Conservation (phyloP, 35 echinoderm and acorn worm species). For the Apostichopus californicus region DNA sequence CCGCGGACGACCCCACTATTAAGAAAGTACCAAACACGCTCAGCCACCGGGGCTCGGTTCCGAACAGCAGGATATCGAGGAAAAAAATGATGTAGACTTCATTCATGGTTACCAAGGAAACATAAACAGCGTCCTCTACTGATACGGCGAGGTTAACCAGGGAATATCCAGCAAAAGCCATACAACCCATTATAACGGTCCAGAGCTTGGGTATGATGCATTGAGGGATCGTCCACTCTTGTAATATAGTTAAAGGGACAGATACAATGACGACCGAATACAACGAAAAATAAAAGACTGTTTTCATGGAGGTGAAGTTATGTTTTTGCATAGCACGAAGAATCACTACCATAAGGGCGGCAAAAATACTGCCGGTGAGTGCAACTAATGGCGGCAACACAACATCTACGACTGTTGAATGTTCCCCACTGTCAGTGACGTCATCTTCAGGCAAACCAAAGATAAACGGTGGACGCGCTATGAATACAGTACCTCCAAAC, state of each 20-base stretch:
- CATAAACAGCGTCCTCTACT: constrained; percentile 15
- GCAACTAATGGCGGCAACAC: background rate
- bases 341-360: background rate
- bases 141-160: constrained; percentile 11
- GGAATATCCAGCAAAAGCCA: background rate
- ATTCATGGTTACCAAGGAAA: constrained; percentile 43
- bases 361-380: background rate
- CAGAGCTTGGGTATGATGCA: background rate
- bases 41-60: background rate
- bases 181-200: background rate
- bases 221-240: background rate
- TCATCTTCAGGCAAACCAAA: background rate
- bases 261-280: background rate
- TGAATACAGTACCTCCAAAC: constrained; percentile 1
- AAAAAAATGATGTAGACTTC: constrained; percentile 22
- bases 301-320: constrained; percentile 15
- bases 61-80: constrained; percentile 2
- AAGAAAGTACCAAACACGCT: constrained; percentile 16
- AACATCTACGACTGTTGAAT: background rate
- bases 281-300: background rate
- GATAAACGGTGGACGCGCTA: background rate
- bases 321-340: constrained; percentile 33
- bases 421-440: too few relatives aligned
- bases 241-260: constrained; percentile 2
- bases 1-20: constrained; percentile 8